phyloP scores from a whole-genome alignment of 2,113 vertebrate species.

The Neolamprologus brichardi region DNA sequence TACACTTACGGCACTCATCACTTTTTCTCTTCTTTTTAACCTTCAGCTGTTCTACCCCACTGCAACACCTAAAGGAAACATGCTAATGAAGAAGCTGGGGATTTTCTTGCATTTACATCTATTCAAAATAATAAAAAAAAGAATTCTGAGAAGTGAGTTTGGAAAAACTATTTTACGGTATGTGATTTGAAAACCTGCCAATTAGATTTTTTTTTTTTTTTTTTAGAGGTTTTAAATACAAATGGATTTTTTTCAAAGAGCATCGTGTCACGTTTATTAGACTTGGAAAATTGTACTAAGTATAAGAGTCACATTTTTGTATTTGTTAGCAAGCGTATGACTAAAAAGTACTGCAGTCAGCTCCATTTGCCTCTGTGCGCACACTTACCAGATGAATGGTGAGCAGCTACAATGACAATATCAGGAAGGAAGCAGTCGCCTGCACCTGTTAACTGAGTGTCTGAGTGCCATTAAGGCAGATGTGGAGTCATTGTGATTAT shows the following conservation, averaged over 20 bases:
- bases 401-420: background rate
- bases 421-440: background rate
- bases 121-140: background rate
- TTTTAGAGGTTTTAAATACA: background rate
- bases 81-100: background rate
- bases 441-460: background rate
- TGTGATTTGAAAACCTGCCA: background rate
- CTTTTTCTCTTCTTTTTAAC: background rate
- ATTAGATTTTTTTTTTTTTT: background rate
- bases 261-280: background rate
- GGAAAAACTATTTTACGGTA: background rate
- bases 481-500: background rate
- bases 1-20: background rate
- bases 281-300: background rate
- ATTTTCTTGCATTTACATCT: background rate
- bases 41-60: background rate
- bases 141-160: background rate
- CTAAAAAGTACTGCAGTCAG: background rate
- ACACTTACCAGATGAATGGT: background rate
- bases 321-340: background rate
- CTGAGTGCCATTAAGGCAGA: background rate
- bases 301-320: background rate
- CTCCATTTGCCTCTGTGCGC: background rate
- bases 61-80: background rate
- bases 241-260: background rate